Base-by-base conservation (phyloP, 2,113 vertebrate species). In the Athene noctua region DNA sequence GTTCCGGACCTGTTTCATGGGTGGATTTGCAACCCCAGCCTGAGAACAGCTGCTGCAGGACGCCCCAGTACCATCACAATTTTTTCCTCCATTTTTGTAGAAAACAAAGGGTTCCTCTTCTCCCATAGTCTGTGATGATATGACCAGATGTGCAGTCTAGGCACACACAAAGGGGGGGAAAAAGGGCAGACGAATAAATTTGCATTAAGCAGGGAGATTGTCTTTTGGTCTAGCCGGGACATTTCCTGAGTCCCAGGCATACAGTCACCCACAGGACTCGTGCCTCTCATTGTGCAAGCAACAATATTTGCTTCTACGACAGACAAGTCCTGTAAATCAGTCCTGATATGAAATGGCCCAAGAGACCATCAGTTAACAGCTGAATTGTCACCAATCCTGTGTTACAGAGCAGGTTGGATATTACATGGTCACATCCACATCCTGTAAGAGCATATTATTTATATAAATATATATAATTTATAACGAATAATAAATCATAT, bases 141-240 rank as follows among this genome's bases (percentile, higher is more conserved):
- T 6, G 57, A 66, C 89, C 94, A 96, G 94, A 89, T 94, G 85
- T 82, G 87, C 84, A 82, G 84, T 59, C 84, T 42, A 79, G 61
- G 92, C 90, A 80, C 51, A 87, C 78, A 91, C 90, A 91, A 75
- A 78, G 44, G 6, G 61, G n/a, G 49, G 57, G 13, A 18, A 63
- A 94, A 96, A 87, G 70, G 90, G 91, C 84, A 93, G 89, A 96
- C 0, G 78, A 96, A 97, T 95, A 95, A 38, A 94, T 97, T 93
- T 95, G 73, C 96, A 96, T 96, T 96, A 92, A 94, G n/a, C 62
- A 85, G 74, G 36, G 49, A 82, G 58, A 89, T 1, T 57, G 84
- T 52, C 46, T 87, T 91, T 94, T 74, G 91, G 65, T 75, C 73
- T 32, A 81, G 74, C 13, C 57, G 61, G 86, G 70, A 44, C 32